Percentiles rank a stretch among this genome's conserved stretches.
Evolutionary conservation across 2,888 invertebrate genomes (phyloP).

Genomic region (Luperina nickerlii): DNA sequence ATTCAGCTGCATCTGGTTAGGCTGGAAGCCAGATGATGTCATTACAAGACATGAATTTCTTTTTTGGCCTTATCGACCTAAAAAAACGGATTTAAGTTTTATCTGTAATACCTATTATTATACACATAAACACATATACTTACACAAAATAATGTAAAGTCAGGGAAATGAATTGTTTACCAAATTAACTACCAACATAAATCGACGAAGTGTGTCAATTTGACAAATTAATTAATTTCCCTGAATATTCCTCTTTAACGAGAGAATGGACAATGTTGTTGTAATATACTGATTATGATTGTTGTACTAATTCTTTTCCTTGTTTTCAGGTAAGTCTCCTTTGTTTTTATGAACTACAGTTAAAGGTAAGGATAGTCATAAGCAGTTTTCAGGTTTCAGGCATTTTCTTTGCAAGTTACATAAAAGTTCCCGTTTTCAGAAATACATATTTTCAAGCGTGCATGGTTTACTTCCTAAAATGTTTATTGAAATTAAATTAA

Average conservation of each 20-base stretch:
- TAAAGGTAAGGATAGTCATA: constrained; percentile 50
- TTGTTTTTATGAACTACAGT: background rate
- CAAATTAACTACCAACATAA: background rate
- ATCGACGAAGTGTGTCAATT: background rate
- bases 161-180: background rate
- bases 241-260: too few species aligned
- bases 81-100: background rate
- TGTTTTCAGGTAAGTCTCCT: constrained; percentile 58
- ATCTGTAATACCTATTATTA: background rate
- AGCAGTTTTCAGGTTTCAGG: constrained; percentile 7
- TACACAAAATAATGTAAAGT: background rate
- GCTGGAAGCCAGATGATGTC: too few species aligned
- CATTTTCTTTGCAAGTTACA: background rate
- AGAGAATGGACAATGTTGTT: background rate
- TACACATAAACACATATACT: background rate
- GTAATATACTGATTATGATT: background rate
- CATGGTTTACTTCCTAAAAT: background rate
- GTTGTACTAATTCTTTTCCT: background rate
- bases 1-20: too few species aligned
- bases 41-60: background rate
- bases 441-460: background rate
- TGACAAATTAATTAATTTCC: background rate
- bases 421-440: background rate
- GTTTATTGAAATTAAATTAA: background rate
- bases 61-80: background rate